These are phyloP conservation scores for Phortica okadai DNA, from an alignment of 2,888 invertebrate genomes.

Conservation along the genomic window DNA sequence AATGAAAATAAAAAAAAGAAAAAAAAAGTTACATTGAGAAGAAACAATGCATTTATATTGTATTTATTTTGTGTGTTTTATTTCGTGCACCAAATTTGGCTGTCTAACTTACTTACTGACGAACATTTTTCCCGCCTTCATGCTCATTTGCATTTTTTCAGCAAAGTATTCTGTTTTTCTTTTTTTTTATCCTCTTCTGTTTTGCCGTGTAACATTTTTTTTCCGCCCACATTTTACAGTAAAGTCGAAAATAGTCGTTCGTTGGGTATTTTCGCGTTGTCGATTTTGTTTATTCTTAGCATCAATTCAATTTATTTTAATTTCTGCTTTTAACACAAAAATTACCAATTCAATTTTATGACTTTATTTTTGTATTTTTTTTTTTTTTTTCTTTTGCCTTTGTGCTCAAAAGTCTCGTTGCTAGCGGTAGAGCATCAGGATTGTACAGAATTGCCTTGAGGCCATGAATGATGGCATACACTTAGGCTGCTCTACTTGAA, in stretches of 20 bases:
- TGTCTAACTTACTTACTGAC: conserved; percentile 15
- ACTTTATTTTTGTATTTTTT: conserved; percentile 54
- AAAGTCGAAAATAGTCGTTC: background rate
- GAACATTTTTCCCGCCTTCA: conserved; percentile 41
- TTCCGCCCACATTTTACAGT: background rate
- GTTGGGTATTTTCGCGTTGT: conserved; percentile 46
- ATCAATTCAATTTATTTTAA: conserved; percentile 71
- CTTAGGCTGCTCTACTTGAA: background rate
- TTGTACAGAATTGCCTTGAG: background rate
- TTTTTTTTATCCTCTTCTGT: conserved; percentile 41
- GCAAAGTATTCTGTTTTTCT: conserved; percentile 32
- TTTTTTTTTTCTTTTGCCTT: background rate
- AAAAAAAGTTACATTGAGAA: background rate
- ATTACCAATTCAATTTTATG: conserved; percentile 74
- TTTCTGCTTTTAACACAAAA: conserved; percentile 71
- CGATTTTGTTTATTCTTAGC: conserved; percentile 56
- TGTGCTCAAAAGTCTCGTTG: background rate
- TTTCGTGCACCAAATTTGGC: conserved; percentile 49
- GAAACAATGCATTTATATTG: conserved; percentile 51
- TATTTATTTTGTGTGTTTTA: conserved; percentile 56
- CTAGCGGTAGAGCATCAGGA: background rate
- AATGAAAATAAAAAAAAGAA: conserved; percentile 41
- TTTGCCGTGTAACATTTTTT: conserved; percentile 34
- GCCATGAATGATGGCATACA: background rate
- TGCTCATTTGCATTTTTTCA: conserved; percentile 66